A percentile compares a stretch with the other conserved stretches of the same genome.
These are phyloP conservation scores for Xestia ashworthii DNA, from an alignment of 2,888 invertebrate species.

Conservation along the genomic window DNA sequence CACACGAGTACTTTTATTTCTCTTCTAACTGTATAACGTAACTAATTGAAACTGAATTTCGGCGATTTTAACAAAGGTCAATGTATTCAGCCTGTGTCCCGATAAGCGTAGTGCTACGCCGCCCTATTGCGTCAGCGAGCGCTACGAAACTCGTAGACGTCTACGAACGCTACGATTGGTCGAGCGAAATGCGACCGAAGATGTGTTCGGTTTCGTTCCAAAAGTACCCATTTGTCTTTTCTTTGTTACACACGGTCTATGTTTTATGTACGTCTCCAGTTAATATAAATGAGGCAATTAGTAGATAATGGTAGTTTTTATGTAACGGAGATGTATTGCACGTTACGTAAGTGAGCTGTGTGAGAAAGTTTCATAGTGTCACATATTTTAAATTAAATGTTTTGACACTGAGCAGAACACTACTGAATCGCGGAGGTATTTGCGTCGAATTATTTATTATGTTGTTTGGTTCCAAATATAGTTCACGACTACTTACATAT, in stretches of 20 bases:
- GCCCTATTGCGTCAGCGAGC: slow-evolving; percentile 83
- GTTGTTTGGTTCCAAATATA: slow-evolving; percentile 49
- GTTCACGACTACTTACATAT: slow-evolving; percentile 33
- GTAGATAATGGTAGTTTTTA: slow-evolving; percentile 70
- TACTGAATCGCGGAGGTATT: slow-evolving; percentile 34
- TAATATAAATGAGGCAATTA: slow-evolving; percentile 75
- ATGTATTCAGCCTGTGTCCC: slow-evolving; percentile 77
- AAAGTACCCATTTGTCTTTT: slow-evolving; percentile 72
- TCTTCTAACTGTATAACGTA: slow-evolving; percentile 50
- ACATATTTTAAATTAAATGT: slow-evolving; percentile 44
- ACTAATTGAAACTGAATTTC: slow-evolving; percentile 71
- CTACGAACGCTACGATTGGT: slow-evolving; percentile 84
- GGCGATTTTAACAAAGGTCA: slow-evolving; percentile 79
- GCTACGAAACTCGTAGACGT: slow-evolving; percentile 87
- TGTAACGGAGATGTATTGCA: slow-evolving; percentile 45
- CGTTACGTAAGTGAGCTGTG: slow-evolving; percentile 39
- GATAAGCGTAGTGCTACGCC: slow-evolving; percentile 82
- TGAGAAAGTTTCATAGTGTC: slow-evolving; percentile 34
- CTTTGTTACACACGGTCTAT: slow-evolving; percentile 72
- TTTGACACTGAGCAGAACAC: slow-evolving; percentile 36
- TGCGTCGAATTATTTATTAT: slow-evolving; percentile 49
- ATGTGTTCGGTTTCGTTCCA: slow-evolving; percentile 72
- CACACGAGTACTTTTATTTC: slow-evolving; percentile 65
- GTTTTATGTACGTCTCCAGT: slow-evolving; percentile 69
- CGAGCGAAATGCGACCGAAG: slow-evolving; percentile 69